Evolutionary conservation across 1,140 invertebrate species (phyloP).

Genomic region (Andricus grossulariae): DNA sequence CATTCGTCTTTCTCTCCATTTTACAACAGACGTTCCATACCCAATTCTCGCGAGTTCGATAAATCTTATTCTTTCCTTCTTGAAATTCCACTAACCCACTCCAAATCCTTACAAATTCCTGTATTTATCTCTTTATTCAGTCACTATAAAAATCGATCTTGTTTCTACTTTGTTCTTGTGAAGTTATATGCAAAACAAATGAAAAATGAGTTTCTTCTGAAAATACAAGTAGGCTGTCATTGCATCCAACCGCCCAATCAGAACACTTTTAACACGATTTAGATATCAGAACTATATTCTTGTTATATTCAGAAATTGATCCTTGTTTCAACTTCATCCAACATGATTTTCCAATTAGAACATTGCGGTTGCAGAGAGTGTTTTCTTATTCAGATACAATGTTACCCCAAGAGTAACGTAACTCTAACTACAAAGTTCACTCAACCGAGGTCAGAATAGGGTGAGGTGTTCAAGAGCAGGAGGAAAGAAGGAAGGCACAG

Average conservation of each 20-base stretch:
- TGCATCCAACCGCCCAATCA: no score
- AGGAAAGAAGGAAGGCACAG: not conserved
- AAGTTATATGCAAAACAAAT: no score
- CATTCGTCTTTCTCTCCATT: not conserved
- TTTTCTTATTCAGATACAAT: constrained; percentile 2
- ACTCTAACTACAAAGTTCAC: constrained; percentile 20
- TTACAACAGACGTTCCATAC: not conserved
- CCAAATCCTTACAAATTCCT: constrained; percentile 2
- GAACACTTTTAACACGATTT: no score
- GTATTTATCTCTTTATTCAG: constrained; percentile 2
- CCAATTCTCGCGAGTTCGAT: not conserved
- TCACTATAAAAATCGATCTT: not conserved
- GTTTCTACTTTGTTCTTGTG: no score
- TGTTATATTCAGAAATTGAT: not conserved
- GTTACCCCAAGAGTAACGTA: not conserved
- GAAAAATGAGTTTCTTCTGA: no score
- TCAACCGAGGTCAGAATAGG: constrained; percentile 3
- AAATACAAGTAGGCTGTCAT: no score
- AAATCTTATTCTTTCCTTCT: constrained; percentile 12
- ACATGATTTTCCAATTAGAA: constrained; percentile 7
- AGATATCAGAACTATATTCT: no score
- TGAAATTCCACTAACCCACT: constrained; percentile 3
- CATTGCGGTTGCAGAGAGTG: not conserved
- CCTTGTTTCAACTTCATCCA: not conserved
- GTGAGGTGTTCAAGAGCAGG: constrained; percentile 3